Conservation (phyloP, 1,140 invertebrate species). For the Sminthurinus signatus region DNA sequence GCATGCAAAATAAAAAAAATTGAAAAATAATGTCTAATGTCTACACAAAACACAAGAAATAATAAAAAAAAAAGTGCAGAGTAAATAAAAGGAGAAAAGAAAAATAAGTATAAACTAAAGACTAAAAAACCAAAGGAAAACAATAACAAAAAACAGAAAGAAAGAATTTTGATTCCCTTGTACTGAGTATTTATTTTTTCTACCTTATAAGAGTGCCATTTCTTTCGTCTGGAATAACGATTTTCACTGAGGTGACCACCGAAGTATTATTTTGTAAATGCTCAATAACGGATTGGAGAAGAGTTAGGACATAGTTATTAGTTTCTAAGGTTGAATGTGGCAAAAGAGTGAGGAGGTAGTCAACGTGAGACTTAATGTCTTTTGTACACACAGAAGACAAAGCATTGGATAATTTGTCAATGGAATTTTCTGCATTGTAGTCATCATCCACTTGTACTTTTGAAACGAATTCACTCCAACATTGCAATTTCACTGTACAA, state of each 20-base stretch:
- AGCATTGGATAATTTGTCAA: conserved; percentile 35
- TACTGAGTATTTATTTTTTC: too few species aligned
- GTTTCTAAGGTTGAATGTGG: conserved; percentile 33
- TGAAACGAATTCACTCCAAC: conserved; percentile 41
- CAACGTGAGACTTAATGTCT: conserved; percentile 35
- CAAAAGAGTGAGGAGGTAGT: conserved; percentile 36
- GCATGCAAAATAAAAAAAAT: too few species aligned
- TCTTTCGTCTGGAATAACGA: conserved; percentile 39
- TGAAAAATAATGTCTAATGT: too few species aligned
- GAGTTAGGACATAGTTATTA: conserved; percentile 39
- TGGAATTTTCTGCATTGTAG: conserved; percentile 37
- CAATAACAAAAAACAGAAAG: too few species aligned
- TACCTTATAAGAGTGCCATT: conserved; percentile 40
- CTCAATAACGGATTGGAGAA: conserved; percentile 33
- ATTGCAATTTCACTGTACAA: conserved; percentile 38
- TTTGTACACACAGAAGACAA: conserved; percentile 26
- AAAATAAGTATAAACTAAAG: too few species aligned
- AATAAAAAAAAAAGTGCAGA: too few species aligned
- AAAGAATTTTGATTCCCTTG: too few species aligned
- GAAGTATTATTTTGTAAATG: conserved; percentile 26
- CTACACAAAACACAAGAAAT: too few species aligned
- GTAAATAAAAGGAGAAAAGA: too few species aligned
- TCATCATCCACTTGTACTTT: conserved; percentile 39
- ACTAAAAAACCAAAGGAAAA: too few species aligned
- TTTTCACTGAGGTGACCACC: conserved; percentile 27